phyloP scores from a whole-genome alignment of 2,113 vertebrate species.

The Leiothrix lutea region DNA sequence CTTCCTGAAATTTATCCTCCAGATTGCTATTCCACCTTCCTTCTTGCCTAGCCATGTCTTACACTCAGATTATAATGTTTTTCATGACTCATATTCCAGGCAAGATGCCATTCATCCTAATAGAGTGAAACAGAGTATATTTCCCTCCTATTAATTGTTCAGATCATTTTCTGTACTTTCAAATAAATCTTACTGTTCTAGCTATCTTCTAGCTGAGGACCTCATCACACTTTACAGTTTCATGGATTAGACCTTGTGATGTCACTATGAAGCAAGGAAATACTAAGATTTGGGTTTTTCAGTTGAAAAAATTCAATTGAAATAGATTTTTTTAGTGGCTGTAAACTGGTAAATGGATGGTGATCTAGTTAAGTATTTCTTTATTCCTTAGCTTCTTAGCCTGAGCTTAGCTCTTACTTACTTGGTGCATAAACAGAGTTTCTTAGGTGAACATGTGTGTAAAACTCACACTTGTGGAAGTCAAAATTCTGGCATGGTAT shows the following conservation, averaged over 20 bases:
- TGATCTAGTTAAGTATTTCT: neutral
- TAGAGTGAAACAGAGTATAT: neutral
- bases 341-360: neutral
- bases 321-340: neutral
- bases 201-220: neutral
- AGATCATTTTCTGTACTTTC: neutral
- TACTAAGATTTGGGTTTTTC: neutral
- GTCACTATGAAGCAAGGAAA: neutral
- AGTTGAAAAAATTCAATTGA: neutral
- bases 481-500: neutral
- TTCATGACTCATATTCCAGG: conserved; percentile 29
- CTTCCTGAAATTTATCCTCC: neutral
- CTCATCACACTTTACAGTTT: neutral
- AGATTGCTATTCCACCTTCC: neutral
- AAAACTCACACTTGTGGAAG: neutral
- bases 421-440: neutral
- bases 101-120: conserved; percentile 27
- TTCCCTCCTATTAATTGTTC: conserved; percentile 2
- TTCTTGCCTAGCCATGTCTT: neutral
- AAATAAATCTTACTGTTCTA: neutral
- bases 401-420: neutral
- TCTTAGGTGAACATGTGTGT: neutral
- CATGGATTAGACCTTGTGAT: neutral
- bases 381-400: neutral
- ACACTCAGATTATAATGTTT: neutral